Base-by-base conservation (phyloP, 2,888 invertebrate species). In the Spilarctia lutea region DNA sequence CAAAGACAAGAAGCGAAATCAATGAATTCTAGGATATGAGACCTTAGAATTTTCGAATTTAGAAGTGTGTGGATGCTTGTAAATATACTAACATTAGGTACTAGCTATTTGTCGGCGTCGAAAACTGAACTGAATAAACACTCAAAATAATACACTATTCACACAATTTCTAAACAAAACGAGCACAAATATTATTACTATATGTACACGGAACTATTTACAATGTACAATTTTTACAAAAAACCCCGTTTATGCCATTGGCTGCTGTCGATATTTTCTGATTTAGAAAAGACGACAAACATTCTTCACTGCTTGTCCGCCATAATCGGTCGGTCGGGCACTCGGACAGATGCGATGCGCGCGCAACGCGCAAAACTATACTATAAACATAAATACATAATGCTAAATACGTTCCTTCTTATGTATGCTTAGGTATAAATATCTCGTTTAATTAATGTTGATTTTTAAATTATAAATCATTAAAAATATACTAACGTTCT, bases 121-220 rank as follows among this genome's bases (percentile, higher is more conserved):
- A 96, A 95, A 96, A 96, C 95, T 96, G 94, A 95, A 96, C 94
- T 92, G 95, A 96, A 94, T 93, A 94, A 94, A 95, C 95, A 96
- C 96, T 96, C 94, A 96, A 96, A 96, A 93, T 94, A 93, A 92
- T 94, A 95, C 96, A 96, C 95, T 94, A 96, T 96, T 96, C 96
- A 96, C 96, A 96, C 96, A 96, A 95, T 91, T 94, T 92, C 92
- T 93, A 94, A 96, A 96, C 96, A 96, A 94, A 96, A 96, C 96
- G 91, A 92, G 94, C 96, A 96, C 95, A 96, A 97, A 97, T 97
- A 97, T 96, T 96, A 96, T 95, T 96, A 97, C 97, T 97, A 97
- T 97, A 97, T 97, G 96, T 97, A 97, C 97, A 97, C 96, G 93
- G 94, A 96, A 96, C 97, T 97, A 97, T 97, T 96, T 97, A 97